These are phyloP conservation scores for Oceanodroma tethys DNA, from an alignment of 2,113 vertebrate genomes.

Conservation along the genomic window DNA sequence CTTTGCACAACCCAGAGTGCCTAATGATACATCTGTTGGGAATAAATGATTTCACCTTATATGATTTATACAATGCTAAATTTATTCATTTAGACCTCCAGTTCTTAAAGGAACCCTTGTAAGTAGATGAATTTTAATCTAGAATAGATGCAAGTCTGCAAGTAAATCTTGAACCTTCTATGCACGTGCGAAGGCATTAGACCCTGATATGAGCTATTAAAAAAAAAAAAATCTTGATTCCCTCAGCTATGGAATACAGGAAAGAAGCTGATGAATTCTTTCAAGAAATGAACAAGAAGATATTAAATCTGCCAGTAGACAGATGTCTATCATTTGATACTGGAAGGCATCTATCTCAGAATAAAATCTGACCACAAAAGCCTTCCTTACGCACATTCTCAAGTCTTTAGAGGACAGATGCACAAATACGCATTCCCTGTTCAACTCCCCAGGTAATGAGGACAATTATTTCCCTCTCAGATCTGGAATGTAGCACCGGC, in stretches of 20 bases:
- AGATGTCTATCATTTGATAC: neutral
- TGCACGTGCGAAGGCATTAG: neutral
- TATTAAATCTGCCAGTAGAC: neutral
- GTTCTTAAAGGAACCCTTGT: neutral
- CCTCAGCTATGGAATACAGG: neutral
- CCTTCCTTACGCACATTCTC: neutral
- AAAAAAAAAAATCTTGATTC: neutral
- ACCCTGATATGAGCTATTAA: neutral
- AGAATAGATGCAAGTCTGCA: neutral
- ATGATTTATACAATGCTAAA: neutral
- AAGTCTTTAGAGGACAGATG: neutral
- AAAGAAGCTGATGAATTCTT: neutral
- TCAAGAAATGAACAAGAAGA: neutral
- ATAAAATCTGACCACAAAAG: neutral
- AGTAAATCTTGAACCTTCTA: neutral
- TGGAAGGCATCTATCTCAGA: neutral
- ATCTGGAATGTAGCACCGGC: neutral
- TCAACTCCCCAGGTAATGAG: neutral
- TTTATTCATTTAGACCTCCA: neutral
- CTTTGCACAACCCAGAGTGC: neutral
- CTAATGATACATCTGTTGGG: neutral
- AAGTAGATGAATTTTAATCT: neutral
- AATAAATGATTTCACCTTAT: neutral
- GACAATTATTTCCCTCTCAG: slow-evolving; percentile 26
- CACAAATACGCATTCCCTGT: neutral